phyloP scores from a whole-genome alignment of 2,113 vertebrate species.

The Pygathrix nemaeus region DNA sequence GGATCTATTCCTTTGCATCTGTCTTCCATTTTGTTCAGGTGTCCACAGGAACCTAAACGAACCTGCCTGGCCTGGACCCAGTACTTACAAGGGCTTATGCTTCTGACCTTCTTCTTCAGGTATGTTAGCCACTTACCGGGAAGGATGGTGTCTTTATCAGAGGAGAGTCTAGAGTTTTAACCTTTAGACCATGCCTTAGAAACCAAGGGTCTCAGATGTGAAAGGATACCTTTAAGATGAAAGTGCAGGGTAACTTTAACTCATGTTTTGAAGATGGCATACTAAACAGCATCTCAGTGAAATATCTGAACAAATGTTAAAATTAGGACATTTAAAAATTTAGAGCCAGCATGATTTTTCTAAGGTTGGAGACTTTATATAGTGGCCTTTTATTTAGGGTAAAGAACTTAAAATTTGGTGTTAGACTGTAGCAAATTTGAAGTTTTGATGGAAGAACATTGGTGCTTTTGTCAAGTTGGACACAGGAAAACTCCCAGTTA shows the following conservation, averaged over 20 bases:
- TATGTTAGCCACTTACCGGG: background rate
- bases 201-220: background rate
- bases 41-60: background rate
- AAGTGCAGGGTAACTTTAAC: background rate
- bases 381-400: background rate
- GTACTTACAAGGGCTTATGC: background rate
- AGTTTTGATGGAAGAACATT: background rate
- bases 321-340: background rate
- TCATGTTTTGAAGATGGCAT: background rate
- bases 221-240: background rate
- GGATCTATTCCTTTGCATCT: background rate
- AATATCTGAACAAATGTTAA: slow-evolving; percentile 17
- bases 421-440: background rate
- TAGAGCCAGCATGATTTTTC: background rate
- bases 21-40: background rate
- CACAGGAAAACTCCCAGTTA: background rate
- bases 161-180: background rate
- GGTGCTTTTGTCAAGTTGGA: background rate
- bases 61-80: background rate
- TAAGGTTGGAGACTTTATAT: background rate
- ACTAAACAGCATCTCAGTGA: background rate
- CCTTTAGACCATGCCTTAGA: background rate
- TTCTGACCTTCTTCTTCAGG: background rate
- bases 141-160: background rate
- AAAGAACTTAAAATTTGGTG: background rate